Conservation (phyloP, 2,797 vertebrate species). For the Novumbra hubbsi region DNA sequence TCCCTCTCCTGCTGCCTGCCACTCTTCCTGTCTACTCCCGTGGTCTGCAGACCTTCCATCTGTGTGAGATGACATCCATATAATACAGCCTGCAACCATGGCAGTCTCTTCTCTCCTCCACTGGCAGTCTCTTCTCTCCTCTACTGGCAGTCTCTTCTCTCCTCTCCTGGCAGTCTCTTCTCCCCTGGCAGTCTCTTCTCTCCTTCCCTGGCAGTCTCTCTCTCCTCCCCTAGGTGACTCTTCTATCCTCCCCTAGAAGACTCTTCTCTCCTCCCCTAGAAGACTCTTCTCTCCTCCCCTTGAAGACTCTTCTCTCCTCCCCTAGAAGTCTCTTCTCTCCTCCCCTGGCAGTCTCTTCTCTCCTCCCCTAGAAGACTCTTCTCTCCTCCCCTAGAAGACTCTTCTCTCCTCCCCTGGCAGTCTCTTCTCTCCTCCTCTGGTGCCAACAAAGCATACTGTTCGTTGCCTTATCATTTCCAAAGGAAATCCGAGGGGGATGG, state of each 20-base stretch:
- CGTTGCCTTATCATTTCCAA: constrained; percentile 44
- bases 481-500: constrained; percentile 46
- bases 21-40: constrained; percentile 23
- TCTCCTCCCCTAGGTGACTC: too few species aligned
- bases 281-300: too few species aligned
- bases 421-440: constrained; percentile 35
- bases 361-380: constrained; percentile 2
- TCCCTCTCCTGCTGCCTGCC: constrained; percentile 32
- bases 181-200: background rate
- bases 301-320: too few species aligned
- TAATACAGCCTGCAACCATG: constrained; percentile 39
- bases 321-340: too few species aligned
- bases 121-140: too few species aligned
- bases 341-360: constrained; percentile 33
- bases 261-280: too few species aligned
- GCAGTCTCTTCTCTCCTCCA: constrained; percentile 37
- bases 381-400: too few species aligned
- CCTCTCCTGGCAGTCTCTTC: too few species aligned
- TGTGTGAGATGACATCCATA: constrained; percentile 43
- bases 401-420: constrained; percentile 1
- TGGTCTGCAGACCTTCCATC: background rate
- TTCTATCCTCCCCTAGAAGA: too few species aligned
- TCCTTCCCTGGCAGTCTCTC: too few species aligned
- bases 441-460: constrained; percentile 51
- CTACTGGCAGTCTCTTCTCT: too few species aligned